Evolutionary conservation across 2,797 vertebrate genomes (phyloP).

Genomic region (Melanotaenia maccullochi): DNA sequence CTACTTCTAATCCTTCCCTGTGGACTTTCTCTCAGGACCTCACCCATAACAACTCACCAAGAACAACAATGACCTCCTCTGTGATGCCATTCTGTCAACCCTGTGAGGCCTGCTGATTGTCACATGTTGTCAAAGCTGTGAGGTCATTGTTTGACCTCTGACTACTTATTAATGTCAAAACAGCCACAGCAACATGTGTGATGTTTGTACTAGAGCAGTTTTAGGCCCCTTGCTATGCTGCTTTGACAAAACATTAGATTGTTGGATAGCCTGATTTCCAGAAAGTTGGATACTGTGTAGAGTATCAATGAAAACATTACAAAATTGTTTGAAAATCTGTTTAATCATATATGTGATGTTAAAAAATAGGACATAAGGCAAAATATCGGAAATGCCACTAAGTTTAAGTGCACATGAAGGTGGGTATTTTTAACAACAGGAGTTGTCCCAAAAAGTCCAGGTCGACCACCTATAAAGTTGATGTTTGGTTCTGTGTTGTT

Average conservation of each 20-base stretch:
- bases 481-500: no score
- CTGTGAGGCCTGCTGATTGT: constrained; percentile 54
- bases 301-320: background rate
- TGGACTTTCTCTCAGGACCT: constrained; percentile 63
- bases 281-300: background rate
- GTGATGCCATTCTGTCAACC: constrained; percentile 59
- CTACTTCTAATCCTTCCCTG: constrained; percentile 50
- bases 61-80: constrained; percentile 65
- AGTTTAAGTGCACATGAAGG: no score
- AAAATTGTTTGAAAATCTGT: no score
- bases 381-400: background rate
- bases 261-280: background rate
- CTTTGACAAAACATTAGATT: background rate
- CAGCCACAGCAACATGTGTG: constrained; percentile 14
- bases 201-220: background rate
- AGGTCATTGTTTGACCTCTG: constrained; percentile 57
- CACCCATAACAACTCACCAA: constrained; percentile 64
- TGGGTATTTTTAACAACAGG: no score
- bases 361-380: background rate
- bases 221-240: background rate
- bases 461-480: no score
- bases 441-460: no score
- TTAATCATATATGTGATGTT: background rate
- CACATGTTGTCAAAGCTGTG: constrained; percentile 61
- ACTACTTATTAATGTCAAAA: constrained; percentile 32